These are phyloP conservation scores for Trachops cirrhosus DNA, from an alignment of 2,797 vertebrate species.

Conservation along the genomic window DNA sequence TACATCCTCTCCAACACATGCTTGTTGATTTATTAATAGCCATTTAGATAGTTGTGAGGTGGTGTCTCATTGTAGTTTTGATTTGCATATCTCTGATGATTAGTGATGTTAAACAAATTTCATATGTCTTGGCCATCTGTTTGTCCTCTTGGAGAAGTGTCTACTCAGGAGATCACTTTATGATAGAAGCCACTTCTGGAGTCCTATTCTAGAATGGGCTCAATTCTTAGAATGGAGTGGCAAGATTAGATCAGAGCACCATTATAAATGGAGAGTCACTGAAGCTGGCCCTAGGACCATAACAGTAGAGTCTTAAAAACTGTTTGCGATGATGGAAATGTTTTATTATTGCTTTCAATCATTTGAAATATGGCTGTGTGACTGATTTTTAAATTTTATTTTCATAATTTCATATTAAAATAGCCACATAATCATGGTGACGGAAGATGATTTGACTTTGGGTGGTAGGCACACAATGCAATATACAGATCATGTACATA, in stretches of 20 bases:
- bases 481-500: background rate
- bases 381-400: background rate
- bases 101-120: background rate
- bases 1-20: background rate
- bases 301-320: background rate
- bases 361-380: background rate
- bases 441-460: background rate
- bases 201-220: background rate
- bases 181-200: background rate
- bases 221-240: background rate
- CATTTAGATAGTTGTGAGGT: background rate
- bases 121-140: background rate
- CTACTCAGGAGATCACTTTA: background rate
- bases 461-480: background rate
- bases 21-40: background rate
- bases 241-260: background rate
- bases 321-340: background rate
- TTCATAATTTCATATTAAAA: background rate
- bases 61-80: background rate
- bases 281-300: background rate
- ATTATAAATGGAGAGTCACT: background rate
- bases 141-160: background rate
- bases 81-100: background rate
- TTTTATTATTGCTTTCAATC: background rate
- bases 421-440: background rate